Evolutionary conservation across 2,113 vertebrate genomes (phyloP), one percentile per base, ranked within the genome.

Genomic region (Gobiocypris rarus): DNA sequence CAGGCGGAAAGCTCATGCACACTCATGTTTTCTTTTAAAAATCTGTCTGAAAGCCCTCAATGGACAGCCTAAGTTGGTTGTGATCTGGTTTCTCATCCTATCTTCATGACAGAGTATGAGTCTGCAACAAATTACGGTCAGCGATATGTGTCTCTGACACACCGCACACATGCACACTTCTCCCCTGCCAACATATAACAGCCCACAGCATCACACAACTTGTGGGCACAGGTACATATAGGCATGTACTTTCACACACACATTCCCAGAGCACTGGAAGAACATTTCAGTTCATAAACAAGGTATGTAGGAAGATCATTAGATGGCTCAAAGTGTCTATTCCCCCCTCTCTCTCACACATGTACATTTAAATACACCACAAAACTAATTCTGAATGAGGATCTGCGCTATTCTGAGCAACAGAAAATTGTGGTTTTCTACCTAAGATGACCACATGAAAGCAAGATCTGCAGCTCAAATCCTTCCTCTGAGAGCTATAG

Each of bases 241-340:
- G 31, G 43, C 38, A 76, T 74, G 43, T 65, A 77, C 81, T 74
- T 79, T 83, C 75, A 83, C 61, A 48, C 41, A 71, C 10, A 73
- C 73, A 48, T 61, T 83, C 58, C 58, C 28, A 76, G n/a, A 52
- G 17, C 17, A 50, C 58, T 24, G 71, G 11, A 76, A 17, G 11
- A 17, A 24, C 13, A 24, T 63, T 61, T 34, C 75, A 81, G 74
- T 59, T 82, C 83, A 71, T 82, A 84, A 87, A 87, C n/a, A 82
- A 31, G 26, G 28, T 2, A 10, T 81, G 76, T 56, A 70, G 81
- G 50, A 67, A 38, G 79, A 41, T 73, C 83, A 84, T 84, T 82
- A 82, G 71, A 73, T 78, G 41, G 10, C 61, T 63, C n/a, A 43
- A 61, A 76, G n/a, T 14, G 13, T 7, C 50, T 61, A 77, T 74